Percentiles rank a stretch among this genome's conserved stretches.
These are phyloP conservation scores for Leptopilina boulardi DNA, from an alignment of 1,140 invertebrate genomes.

Conservation along the genomic window DNA sequence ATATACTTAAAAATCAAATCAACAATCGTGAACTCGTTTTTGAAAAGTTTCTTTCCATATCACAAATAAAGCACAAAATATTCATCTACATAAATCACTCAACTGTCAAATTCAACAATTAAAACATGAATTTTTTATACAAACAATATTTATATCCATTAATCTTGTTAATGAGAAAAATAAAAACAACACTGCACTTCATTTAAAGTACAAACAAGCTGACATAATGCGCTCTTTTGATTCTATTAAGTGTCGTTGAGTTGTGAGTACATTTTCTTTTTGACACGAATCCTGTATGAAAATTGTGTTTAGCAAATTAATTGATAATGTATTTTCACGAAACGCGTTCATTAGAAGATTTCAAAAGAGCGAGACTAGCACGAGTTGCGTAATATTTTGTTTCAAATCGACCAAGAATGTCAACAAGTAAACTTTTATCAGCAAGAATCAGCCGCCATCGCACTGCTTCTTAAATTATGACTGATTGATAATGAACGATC, in stretches of 20 bases:
- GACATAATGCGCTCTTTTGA: conserved; percentile 48
- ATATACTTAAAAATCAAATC: conserved; percentile 34
- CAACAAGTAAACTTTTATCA: conserved; percentile 60
- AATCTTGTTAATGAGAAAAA: conserved; percentile 35
- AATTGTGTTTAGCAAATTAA: conserved; percentile 43
- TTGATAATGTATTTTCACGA: conserved; percentile 21
- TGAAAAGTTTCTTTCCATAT: conserved; percentile 43
- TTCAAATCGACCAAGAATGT: conserved; percentile 48
- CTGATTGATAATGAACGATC: neutral
- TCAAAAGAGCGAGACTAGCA: neutral
- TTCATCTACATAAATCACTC: neutral
- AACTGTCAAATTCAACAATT: neutral
- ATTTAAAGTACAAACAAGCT: conserved; percentile 37
- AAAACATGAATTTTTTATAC: neutral
- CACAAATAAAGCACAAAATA: conserved; percentile 35
- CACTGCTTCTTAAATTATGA: conserved; percentile 39
- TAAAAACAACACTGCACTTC: neutral
- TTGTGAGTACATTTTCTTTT: conserved; percentile 40
- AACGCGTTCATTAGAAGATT: conserved; percentile 24
- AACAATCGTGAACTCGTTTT: conserved; percentile 33
- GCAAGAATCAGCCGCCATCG: conserved; percentile 59
- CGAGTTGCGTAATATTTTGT: conserved; percentile 25
- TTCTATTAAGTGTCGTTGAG: conserved; percentile 39
- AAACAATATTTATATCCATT: conserved; percentile 39
- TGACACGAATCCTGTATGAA: conserved; percentile 57